Base-by-base conservation (phyloP, 2,797 vertebrate species). In the Rhinatrema bivittatum region DNA sequence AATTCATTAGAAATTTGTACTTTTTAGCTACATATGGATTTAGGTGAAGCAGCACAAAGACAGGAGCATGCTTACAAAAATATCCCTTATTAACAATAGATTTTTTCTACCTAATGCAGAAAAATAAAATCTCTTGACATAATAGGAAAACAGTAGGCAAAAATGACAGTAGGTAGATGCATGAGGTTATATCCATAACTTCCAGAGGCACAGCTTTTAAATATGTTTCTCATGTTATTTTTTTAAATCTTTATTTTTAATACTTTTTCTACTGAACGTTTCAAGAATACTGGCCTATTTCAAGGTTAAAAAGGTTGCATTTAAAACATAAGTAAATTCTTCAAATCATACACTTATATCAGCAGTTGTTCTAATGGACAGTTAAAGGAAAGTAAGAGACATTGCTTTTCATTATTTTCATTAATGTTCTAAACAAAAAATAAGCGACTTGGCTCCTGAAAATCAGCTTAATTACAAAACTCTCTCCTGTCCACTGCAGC, bases 241-340 rank as follows among this genome's bases (percentile, higher is more conserved):
- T 38, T 9, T 44, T 39, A 32, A 32, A 12, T 39, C 32, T 29
- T 41, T n/a, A 32, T 32, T 18, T 32, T 30, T 7, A 9, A 31
- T 36, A 35, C 39, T 25, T 28, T 39, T 38, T 51, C 36, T 16
- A 32, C 0, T 3, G 23, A n/a, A n/a, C n/a, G n/a, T n/a, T n/a
- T 23, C 16, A 51, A 35, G 16, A 25, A 24, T 7, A 29, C 15
- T 55, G 28, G 56, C 67, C 24, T 32, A 20, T 37, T 21, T 46
- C 39, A 31, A 56, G 20, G 25, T 56, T 56, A 29, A 58, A 38
- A 56, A 46, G 14, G 12, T 10, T 47, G 33, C 56, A 42, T 42
- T 50, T 27, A 41, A 1, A 20, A 13, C 13, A 2, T 10, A n/a
- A n/a, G n/a, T n/a, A n/a, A n/a, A n/a, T 20, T 24, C 3, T 19